Percentiles rank a stretch among this genome's conserved stretches.
These are phyloP conservation scores for Carcharodon carcharias DNA, from an alignment of 2,797 vertebrate genomes.

Conservation along the genomic window DNA sequence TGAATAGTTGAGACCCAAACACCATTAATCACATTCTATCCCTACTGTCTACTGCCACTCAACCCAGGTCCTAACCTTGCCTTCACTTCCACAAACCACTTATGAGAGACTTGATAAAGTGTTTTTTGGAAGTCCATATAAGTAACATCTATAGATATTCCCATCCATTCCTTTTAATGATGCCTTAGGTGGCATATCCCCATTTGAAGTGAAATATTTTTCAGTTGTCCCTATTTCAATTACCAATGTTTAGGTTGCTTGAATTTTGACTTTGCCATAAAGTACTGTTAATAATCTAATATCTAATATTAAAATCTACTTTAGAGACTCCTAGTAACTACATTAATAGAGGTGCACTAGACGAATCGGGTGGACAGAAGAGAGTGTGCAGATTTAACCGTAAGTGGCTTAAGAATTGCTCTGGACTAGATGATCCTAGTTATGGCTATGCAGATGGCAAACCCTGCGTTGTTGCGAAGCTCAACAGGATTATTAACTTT, in stretches of 20 bases:
- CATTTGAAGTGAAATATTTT: background rate
- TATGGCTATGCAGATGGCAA: conserved; percentile 74
- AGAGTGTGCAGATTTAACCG: conserved; percentile 71
- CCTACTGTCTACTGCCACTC: background rate
- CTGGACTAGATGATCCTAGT: conserved; percentile 53
- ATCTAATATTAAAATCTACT: conserved; percentile 26
- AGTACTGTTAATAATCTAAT: background rate
- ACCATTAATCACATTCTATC: too few species aligned
- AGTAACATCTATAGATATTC: background rate
- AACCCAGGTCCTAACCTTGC: background rate
- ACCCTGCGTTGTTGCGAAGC: conserved; percentile 84
- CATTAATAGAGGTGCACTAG: conserved; percentile 59
- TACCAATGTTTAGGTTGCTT: background rate
- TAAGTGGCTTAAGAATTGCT: conserved; percentile 66
- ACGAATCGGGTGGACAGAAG: conserved; percentile 45
- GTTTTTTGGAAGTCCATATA: too few species aligned
- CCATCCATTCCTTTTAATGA: background rate
- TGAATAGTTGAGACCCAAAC: too few species aligned
- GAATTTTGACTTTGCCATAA: background rate
- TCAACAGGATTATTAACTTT: conserved; percentile 88
- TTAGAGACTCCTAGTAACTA: conserved; percentile 51
- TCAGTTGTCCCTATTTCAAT: background rate
- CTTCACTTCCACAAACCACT: background rate
- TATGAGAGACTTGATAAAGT: too few species aligned
- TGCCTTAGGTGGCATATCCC: background rate